A percentile compares a stretch with the other conserved stretches of the same genome.
Evolutionary conservation across 2,113 vertebrate genomes (phyloP).

Genomic region (Neopipo cinnamomea): DNA sequence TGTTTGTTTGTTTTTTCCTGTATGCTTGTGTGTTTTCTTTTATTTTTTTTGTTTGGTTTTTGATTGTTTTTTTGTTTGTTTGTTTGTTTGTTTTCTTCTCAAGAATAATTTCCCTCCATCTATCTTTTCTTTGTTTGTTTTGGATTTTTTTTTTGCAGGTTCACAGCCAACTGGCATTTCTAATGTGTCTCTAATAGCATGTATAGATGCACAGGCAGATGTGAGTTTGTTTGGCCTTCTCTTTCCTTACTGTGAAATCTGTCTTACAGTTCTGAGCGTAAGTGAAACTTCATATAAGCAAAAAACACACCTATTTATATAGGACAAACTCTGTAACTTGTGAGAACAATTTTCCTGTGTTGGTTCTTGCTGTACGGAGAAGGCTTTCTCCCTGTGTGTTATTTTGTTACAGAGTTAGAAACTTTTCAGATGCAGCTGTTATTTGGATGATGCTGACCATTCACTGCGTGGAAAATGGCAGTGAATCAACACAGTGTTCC

Average conservation of each 20-base stretch:
- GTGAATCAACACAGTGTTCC: neutral
- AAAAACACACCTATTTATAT: neutral
- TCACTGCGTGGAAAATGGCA: neutral
- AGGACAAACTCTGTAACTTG: neutral
- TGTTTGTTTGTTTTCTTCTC: neutral
- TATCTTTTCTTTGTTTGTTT: neutral
- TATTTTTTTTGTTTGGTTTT: no score
- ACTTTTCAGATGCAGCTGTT: neutral
- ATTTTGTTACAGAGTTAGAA: neutral
- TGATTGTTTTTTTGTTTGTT: no score
- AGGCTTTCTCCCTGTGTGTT: neutral
- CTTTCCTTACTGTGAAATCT: neutral
- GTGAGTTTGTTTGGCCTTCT: neutral
- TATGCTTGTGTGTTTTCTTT: neutral
- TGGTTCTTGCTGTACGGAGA: neutral
- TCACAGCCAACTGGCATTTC: neutral
- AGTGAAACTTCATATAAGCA: neutral
- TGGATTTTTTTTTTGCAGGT: neutral
- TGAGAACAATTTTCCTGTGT: neutral
- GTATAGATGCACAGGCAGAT: neutral
- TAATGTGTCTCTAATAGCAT: neutral
- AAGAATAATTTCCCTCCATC: neutral
- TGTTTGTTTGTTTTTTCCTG: no score
- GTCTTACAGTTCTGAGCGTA: neutral
- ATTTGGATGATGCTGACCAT: neutral